A percentile compares a stretch with the other conserved stretches of the same genome.
Evolutionary conservation across 2,888 invertebrate genomes (phyloP).

Genomic region (Nemapogon koenigi): DNA sequence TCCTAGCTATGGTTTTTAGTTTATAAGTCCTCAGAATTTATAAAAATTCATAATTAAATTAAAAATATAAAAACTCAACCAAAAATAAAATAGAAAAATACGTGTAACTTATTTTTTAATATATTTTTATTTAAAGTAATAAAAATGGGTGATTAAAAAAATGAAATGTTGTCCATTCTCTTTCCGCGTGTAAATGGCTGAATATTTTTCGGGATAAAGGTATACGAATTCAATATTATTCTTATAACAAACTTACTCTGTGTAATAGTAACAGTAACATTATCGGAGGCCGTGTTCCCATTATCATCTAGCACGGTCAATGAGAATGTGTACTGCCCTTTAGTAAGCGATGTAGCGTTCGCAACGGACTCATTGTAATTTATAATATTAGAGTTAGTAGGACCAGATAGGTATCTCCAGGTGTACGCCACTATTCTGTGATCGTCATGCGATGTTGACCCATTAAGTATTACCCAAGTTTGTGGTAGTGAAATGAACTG

Average conservation of each 20-base stretch:
- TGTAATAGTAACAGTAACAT: constrained; percentile 77
- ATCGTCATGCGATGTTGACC: constrained; percentile 82
- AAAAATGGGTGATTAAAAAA: too few relatives aligned
- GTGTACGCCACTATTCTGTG: constrained; percentile 80
- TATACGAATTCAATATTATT: too few relatives aligned
- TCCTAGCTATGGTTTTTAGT: too few relatives aligned
- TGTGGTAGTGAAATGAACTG: constrained; percentile 84
- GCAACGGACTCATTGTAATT: constrained; percentile 70
- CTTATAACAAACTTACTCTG: constrained; percentile 80
- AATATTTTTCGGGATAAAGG: too few relatives aligned
- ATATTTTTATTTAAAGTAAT: too few relatives aligned
- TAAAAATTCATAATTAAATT: too few relatives aligned
- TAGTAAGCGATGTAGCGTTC: constrained; percentile 81
- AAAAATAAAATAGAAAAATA: too few relatives aligned
- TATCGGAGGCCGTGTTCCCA: constrained; percentile 78
- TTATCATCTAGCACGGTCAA: constrained; percentile 85
- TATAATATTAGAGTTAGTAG: constrained; percentile 61
- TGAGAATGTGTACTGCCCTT: constrained; percentile 83
- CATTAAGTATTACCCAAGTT: constrained; percentile 82
- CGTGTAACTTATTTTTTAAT: too few relatives aligned
- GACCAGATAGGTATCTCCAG: constrained; percentile 83
- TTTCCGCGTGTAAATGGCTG: too few relatives aligned
- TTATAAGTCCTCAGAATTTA: too few relatives aligned
- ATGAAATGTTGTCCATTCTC: too few relatives aligned
- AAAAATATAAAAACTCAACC: too few relatives aligned